Base-by-base conservation (phyloP, 2,797 vertebrate species). In the Paramormyrops hopkinsi region DNA sequence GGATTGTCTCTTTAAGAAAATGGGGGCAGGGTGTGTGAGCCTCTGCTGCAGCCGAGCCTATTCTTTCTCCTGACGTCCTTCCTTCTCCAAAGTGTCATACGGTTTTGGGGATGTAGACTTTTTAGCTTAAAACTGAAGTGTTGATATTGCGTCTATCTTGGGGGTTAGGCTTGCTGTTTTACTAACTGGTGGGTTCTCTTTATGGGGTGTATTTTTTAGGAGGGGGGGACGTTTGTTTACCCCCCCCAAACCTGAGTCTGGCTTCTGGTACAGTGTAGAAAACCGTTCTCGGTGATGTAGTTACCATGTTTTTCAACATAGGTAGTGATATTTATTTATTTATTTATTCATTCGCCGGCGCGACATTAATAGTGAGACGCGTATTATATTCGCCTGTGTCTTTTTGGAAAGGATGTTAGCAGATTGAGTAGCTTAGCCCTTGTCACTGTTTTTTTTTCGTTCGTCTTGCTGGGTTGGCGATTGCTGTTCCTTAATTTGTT, bases 41-140 rank as follows among this genome's bases (percentile, higher is more conserved):
- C 62, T 53, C n/a, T 37, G 89, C 93, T 90, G 93, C 94, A 91
- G 92, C 93, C 92, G 91, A 89, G 91, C 88, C 91, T 91, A 88
- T 92, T 92, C 90, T 93, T 89, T 89, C 88, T 86, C 89, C 89
- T 92, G 93, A 94, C 95, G 94, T 94, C 92, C 91, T 91, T 91
- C 92, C 90, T 93, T 90, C 92, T 91, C 92, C 90, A 91, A 91
- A 92, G 92, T 92, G 94, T 95, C 94, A 92, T 73, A 89, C 91
- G 88, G 89, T 91, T 89, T 89, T 91, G 44, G 76, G 85, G 62
- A 91, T 91, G 90, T 91, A 89, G 91, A 89, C 89, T 90, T 92
- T 62, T 85, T 41, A 87, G 50, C 29, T 33, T 88, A 48, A 46
- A 90, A 90, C 53, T 41, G 25, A 83, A 62, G 73, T 62, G 73